Evolutionary conservation across 2,113 vertebrate genomes (phyloP).

Genomic region (Nothoprocta perdicaria): DNA sequence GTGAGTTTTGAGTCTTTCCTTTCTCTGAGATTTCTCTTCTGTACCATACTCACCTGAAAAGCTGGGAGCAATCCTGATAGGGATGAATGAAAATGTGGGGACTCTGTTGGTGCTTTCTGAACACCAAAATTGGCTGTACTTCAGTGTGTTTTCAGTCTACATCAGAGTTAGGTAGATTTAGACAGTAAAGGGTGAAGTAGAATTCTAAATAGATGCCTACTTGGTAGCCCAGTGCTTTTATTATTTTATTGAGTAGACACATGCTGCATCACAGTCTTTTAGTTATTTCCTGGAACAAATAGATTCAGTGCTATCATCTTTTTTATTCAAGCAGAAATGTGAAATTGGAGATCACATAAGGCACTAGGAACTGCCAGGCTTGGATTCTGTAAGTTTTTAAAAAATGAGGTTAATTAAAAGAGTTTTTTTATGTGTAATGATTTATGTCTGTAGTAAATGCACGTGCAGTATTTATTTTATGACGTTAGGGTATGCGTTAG

Average conservation of each 20-base stretch:
- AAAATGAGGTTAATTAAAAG: background rate
- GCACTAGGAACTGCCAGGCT: background rate
- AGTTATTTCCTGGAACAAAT: background rate
- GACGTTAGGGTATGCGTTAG: background rate
- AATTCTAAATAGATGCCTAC: background rate
- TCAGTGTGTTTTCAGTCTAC: background rate
- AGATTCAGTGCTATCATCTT: background rate
- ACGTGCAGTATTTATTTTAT: background rate
- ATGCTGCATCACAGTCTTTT: background rate
- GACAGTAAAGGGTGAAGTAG: background rate
- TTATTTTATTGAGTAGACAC: background rate
- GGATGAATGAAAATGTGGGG: background rate
- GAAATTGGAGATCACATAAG: background rate
- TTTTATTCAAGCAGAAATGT: no score
- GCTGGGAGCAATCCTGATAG: background rate
- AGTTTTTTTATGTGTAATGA: background rate
- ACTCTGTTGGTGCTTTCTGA: background rate
- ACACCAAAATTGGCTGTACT: background rate
- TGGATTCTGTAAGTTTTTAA: background rate
- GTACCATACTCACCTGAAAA: background rate
- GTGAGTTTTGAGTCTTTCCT: background rate
- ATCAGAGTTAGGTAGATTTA: background rate
- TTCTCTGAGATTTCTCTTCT: background rate
- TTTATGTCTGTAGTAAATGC: background rate
- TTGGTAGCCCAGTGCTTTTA: background rate